Conservation (phyloP, 2,888 invertebrate genomes). For the Heliconius ismenius region DNA sequence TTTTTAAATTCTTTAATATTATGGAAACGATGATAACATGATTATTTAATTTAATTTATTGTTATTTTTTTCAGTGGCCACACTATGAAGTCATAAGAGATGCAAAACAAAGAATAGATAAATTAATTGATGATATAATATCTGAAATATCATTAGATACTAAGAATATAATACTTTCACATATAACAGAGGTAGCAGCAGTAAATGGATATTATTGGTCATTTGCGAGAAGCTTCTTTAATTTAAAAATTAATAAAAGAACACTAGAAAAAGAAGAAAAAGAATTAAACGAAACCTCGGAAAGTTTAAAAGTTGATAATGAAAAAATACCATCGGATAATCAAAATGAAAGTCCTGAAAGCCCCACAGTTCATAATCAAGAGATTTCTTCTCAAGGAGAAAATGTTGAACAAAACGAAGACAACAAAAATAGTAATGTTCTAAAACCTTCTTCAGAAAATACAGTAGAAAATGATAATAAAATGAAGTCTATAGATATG, state of each 20-base stretch:
- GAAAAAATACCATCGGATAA: neutral
- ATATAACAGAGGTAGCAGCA: conserved; percentile 44
- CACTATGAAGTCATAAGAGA: conserved; percentile 54
- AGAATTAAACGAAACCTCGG: neutral
- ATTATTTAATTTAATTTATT: neutral
- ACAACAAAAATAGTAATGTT: neutral
- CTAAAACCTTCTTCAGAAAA: neutral
- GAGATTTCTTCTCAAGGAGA: neutral
- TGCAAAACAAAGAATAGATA: conserved; percentile 48
- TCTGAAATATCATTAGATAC: conserved; percentile 35
- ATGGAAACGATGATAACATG: too few species aligned
- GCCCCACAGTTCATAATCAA: neutral
- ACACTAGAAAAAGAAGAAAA: conserved; percentile 18
- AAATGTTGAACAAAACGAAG: neutral
- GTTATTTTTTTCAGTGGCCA: conserved; percentile 53
- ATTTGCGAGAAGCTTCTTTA: conserved; percentile 46
- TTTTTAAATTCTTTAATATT: too few species aligned
- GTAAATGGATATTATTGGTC: conserved; percentile 59
- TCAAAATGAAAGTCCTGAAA: neutral
- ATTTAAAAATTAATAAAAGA: conserved; percentile 31
- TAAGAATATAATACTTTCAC: conserved; percentile 32
- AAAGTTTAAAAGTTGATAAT: neutral
- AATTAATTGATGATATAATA: conserved; percentile 49
- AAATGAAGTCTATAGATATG: conserved; percentile 25
- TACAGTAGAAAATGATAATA: neutral